Evolutionary conservation across 2,797 vertebrate genomes (phyloP), one percentile per base, ranked within the genome.

Genomic region (Eupleurogrammus muticus): DNA sequence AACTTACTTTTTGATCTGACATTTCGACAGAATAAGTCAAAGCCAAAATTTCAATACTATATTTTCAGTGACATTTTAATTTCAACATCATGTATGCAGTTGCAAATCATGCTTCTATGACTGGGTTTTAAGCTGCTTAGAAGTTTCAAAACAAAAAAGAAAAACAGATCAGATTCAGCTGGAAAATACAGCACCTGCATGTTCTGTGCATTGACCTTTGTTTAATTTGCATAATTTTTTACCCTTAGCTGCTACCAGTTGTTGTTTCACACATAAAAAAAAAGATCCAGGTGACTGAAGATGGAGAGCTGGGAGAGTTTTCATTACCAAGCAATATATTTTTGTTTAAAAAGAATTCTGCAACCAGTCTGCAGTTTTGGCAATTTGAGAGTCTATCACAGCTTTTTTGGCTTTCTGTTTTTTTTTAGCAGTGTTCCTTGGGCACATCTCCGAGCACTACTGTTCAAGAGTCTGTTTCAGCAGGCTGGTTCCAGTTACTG

Each of bases 181-280:
- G 3, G 36, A 1, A 13, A 1, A 51, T 46, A 40, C 52, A 59
- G 34, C 11, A 28, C 6, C 24, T 0, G 32, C 14, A n/a, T n/a
- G 12, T 24, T 51, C 19, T 52, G 13, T 28, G 38, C 0, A 4
- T 16, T 34, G 55, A 44, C 46, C 58, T 24, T 34, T 16, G 47
- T 16, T 67, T 17, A n/a, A 14, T 23, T 16, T 38, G 49, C 35
- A 49, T 36, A 10, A 4, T 20, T 34, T 65, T 28, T 46, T 4
- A 40, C 17, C 28, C 50, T 70, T 52, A 7, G 55, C 68, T 75
- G 79, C 70, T 61, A 28, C 51, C 70, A 73, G 4, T 46, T 81
- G 75, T 20, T 58, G 35, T 21, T 49, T 49, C 8, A 28, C 32
- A 34, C 57, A 42, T 1, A 16, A 42, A 5, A 36, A 8, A 47